phyloP scores from a whole-genome alignment of 2,113 vertebrate genomes.

The Lagopus leucura region DNA sequence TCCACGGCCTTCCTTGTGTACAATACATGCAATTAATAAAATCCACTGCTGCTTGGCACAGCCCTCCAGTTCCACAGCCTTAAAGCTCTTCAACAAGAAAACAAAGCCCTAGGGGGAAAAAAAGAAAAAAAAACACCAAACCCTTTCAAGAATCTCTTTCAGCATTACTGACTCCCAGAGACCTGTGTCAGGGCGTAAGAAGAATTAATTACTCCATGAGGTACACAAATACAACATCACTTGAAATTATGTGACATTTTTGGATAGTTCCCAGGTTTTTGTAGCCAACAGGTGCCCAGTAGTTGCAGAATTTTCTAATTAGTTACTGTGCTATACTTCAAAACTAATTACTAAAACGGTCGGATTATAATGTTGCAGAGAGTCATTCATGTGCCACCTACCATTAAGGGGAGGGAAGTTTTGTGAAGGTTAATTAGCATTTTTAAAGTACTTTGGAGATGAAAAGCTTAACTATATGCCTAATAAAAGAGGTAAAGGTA shows the following conservation, averaged over 20 bases:
- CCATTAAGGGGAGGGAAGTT: conserved; percentile 58
- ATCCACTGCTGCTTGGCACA: background rate
- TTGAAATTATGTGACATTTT: conserved; percentile 36
- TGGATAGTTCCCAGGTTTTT: conserved; percentile 46
- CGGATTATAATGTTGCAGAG: conserved; percentile 67
- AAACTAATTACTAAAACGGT: conserved; percentile 68
- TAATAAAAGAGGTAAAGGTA: conserved; percentile 66
- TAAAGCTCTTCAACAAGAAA: background rate
- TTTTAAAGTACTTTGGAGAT: conserved; percentile 68
- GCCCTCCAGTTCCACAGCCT: background rate
- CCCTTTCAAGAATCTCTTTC: background rate
- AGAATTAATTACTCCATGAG: conserved; percentile 44
- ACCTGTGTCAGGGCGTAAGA: background rate
- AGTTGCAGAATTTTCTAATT: conserved; percentile 67
- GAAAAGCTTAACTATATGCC: conserved; percentile 60
- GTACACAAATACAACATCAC: conserved; percentile 24
- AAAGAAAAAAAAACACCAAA: background rate
- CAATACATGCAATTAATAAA: fast-evolving
- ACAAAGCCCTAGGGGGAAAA: background rate
- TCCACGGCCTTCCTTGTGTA: background rate
- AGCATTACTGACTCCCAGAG: background rate
- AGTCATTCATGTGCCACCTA: conserved; percentile 65
- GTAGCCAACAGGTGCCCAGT: conserved; percentile 48
- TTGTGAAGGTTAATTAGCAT: conserved; percentile 72
- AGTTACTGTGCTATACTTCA: conserved; percentile 69